A percentile compares a stretch with the other conserved stretches of the same genome.
phyloP scores from a whole-genome alignment of 1,140 invertebrate species.

The Panagrolaimus sp. region DNA sequence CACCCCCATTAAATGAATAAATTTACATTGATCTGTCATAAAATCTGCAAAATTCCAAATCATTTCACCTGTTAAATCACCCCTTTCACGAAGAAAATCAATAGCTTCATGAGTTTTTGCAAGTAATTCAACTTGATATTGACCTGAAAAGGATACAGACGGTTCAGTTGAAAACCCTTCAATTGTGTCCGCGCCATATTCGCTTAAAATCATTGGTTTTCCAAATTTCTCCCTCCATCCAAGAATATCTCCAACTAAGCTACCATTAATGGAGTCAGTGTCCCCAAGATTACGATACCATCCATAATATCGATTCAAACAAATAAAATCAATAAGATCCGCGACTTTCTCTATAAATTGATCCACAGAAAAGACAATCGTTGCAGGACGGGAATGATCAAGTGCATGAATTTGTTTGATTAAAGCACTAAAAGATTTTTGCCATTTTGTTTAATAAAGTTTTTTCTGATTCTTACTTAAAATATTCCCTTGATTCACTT shows the following conservation, averaged over 20 bases:
- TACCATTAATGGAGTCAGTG: not conserved
- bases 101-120: conserved; percentile 82
- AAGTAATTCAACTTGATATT: conserved; percentile 79
- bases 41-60: conserved; percentile 86
- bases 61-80: conserved; percentile 87
- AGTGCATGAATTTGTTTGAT: not conserved
- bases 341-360: not conserved
- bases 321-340: not conserved
- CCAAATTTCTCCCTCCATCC: conserved; percentile 73
- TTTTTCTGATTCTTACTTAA: not conserved
- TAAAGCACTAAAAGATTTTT: not conserved
- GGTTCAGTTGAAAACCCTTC: conserved; percentile 65
- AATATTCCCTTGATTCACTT: not conserved
- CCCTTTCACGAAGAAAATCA: conserved; percentile 70
- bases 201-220: conserved; percentile 84
- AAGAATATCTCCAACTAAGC: not conserved
- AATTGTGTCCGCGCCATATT: conserved; percentile 89
- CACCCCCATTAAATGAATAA: not conserved
- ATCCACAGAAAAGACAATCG: not conserved
- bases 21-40: conserved; percentile 38
- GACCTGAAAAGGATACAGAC: conserved; percentile 80
- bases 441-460: not conserved
- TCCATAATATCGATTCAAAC: not conserved
- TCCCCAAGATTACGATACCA: not conserved
- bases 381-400: not conserved